Conservation (phyloP, 2,113 vertebrate genomes). For the Malurus melanocephalus region DNA sequence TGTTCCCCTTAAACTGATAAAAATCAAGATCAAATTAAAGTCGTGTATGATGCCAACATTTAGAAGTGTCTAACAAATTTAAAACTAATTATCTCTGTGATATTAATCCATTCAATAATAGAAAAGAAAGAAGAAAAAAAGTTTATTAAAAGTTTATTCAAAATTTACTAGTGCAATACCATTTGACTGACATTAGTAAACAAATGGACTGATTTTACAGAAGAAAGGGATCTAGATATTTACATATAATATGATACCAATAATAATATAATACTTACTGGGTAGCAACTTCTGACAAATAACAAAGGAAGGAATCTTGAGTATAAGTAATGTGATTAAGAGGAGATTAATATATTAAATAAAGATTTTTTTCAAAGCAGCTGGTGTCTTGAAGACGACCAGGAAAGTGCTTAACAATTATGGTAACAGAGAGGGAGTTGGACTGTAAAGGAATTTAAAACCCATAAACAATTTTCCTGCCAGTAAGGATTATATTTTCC, state of each 20-base stretch:
- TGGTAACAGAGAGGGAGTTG: neutral
- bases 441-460: neutral
- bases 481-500: conserved; percentile 32
- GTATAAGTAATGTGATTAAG: neutral
- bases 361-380: neutral
- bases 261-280: neutral
- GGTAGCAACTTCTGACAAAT: neutral
- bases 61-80: neutral
- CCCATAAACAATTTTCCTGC: neutral
- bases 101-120: neutral
- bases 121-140: neutral
- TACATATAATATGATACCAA: neutral
- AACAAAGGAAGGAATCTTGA: neutral
- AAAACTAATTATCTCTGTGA: neutral
- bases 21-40: neutral
- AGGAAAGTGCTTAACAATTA: neutral
- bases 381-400: neutral
- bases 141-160: neutral
- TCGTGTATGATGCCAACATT: neutral
- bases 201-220: neutral
- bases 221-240: neutral
- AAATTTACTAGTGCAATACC: neutral
- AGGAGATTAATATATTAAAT: neutral
- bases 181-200: neutral
- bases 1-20: neutral